Conservation (phyloP, 1,140 invertebrate genomes). For the Drosophila yakuba region DNA sequence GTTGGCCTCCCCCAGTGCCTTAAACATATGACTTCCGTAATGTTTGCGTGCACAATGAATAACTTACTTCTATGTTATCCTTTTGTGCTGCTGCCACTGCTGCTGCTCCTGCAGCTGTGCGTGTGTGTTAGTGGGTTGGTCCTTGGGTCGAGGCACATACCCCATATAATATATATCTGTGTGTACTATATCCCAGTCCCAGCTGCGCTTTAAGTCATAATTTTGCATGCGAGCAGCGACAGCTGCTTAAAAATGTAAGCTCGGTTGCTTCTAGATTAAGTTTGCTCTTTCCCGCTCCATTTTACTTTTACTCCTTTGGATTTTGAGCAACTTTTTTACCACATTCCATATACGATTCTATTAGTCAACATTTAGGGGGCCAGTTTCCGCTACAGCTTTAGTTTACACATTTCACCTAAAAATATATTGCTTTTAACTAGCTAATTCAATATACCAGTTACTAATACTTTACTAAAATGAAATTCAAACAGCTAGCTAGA, state of each 20-base stretch:
- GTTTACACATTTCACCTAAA: too few relatives aligned
- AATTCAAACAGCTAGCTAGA: too few relatives aligned
- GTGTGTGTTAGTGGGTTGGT: conserved; percentile 18
- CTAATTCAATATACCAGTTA: too few relatives aligned
- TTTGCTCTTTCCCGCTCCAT: conserved; percentile 18
- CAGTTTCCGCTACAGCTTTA: too few relatives aligned
- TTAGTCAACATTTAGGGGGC: neutral
- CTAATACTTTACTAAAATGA: too few relatives aligned
- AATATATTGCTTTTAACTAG: too few relatives aligned
- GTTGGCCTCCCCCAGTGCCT: conserved; percentile 46
- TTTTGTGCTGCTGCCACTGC: conserved; percentile 48
- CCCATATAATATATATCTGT: conserved; percentile 7
- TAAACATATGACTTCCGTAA: conserved; percentile 83
- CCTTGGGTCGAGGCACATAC: conserved; percentile 8
- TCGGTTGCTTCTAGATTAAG: conserved; percentile 67
- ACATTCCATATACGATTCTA: neutral
- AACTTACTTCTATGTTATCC: conserved; percentile 81
- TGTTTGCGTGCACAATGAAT: conserved; percentile 83
- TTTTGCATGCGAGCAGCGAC: conserved; percentile 78
- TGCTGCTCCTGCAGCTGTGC: conserved; percentile 17
- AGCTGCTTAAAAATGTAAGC: conserved; percentile 79
- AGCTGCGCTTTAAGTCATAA: conserved; percentile 82
- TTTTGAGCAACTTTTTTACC: neutral
- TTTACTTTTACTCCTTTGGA: conserved; percentile 8
- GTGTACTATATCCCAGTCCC: conserved; percentile 38